Evolutionary conservation across 2,113 vertebrate species (phyloP), one percentile per base, ranked within the genome.

Genomic region (Bufo gargarizans): DNA sequence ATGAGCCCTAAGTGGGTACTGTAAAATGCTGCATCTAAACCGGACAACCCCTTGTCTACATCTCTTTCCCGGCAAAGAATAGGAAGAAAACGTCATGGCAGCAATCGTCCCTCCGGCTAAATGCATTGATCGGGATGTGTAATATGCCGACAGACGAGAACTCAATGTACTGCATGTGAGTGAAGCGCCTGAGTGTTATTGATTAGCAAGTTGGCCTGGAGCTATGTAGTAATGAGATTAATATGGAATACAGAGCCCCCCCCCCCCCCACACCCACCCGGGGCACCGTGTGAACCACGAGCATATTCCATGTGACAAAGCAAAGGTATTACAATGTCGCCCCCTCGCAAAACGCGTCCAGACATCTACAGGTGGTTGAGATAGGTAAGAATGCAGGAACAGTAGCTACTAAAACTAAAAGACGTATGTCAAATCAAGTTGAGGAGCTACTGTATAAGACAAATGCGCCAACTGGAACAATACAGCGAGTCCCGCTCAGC

Each of bases 151-250:
- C 59, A 82, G 80, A n/a, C 17, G 45, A 0, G 9, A 43, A 59
- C 65, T 82, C 58, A 47, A 81, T 61, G 43, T 3, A 47, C 58
- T 49, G 45, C 45, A 19, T 17, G 10, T 19, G 7, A 76, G 72
- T 20, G 72, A 49, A 22, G 77, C 22, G 49, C 12, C 50, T 8
- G 47, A 53, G 49, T 2, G 12, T 2, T 55, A 56, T 33, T 56
- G 77, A 78, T 78, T n/a, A 22, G 50, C 12, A 20, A 49, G 11
- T 11, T 20, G 45, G 9, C 77, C 77, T 56, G 11, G 2, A 22
- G 50, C 77, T 7, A 78, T 22, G 20, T 12, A 78, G 77, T 78
- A 78, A 56, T 55, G 56, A 56, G 77, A 56, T 78, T 53, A 77
- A 53, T n/a, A 77, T 77, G 76, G 20, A 74, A 74, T 45, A 72